These are phyloP conservation scores for Solen grandis DNA, from an alignment of 1,140 invertebrate genomes.

Conservation along the genomic window DNA sequence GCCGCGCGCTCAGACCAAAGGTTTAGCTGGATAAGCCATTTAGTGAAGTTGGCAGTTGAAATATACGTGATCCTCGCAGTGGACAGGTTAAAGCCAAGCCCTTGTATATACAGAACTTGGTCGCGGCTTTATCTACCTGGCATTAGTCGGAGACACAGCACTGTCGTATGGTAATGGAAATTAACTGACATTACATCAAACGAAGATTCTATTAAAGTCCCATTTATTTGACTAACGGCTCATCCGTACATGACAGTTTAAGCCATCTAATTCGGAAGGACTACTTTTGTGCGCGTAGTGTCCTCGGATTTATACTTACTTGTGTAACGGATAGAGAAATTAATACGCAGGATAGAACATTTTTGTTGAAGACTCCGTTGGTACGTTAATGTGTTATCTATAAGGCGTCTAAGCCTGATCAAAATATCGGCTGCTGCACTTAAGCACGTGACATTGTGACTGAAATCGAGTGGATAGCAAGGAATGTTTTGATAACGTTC, in stretches of 20 bases:
- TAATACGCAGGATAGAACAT: slow-evolving; percentile 5
- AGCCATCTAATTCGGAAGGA: slow-evolving; percentile 17
- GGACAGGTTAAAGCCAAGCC: slow-evolving; percentile 8
- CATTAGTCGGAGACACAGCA: background rate
- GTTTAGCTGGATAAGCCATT: background rate
- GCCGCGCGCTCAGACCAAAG: background rate
- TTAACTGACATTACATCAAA: slow-evolving; percentile 31
- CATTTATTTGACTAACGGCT: slow-evolving; percentile 48
- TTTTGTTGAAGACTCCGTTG: background rate
- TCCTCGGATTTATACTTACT: background rate
- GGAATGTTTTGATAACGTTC: too few relatives aligned
- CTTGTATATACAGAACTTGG: background rate
- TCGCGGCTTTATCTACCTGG: slow-evolving; percentile 2
- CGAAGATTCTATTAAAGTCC: slow-evolving; percentile 27
- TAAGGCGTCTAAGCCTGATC: too few relatives aligned
- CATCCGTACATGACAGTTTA: slow-evolving; percentile 23
- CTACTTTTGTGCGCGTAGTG: slow-evolving; percentile 21
- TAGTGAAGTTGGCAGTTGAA: background rate
- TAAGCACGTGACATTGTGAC: too few relatives aligned
- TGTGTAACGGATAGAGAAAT: background rate
- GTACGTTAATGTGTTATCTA: background rate
- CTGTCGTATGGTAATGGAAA: slow-evolving; percentile 29
- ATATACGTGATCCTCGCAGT: background rate
- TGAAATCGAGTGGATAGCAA: too few relatives aligned
- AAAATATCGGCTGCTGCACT: too few relatives aligned